A percentile compares a stretch with the other conserved stretches of the same genome.
These are phyloP conservation scores for Saguinus imperator DNA, from an alignment of 2,113 vertebrate species.

Conservation along the genomic window DNA sequence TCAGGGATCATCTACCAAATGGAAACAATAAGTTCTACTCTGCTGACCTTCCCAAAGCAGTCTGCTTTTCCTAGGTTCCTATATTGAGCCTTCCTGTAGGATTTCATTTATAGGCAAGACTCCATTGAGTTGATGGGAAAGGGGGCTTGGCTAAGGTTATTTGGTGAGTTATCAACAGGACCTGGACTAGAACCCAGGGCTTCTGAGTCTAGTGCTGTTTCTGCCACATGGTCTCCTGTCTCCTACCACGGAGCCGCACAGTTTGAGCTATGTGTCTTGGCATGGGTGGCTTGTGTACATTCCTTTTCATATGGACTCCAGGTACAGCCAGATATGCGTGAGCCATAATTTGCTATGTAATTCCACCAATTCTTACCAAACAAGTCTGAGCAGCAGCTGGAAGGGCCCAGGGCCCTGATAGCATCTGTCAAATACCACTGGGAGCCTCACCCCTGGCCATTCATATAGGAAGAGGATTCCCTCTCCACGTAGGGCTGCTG, in stretches of 20 bases:
- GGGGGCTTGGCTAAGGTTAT: background rate
- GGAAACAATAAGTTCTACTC: background rate
- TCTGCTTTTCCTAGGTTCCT: background rate
- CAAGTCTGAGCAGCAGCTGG: background rate
- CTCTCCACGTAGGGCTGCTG: background rate
- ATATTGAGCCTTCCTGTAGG: background rate
- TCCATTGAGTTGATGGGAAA: background rate
- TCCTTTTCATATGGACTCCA: background rate
- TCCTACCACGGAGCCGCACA: background rate
- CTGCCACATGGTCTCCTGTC: background rate
- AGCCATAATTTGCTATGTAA: background rate
- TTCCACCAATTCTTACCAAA: background rate
- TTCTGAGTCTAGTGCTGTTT: background rate
- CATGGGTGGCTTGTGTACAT: background rate
- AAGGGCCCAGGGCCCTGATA: background rate
- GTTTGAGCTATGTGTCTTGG: background rate
- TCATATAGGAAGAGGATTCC: background rate
- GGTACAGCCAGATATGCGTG: background rate
- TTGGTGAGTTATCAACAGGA: background rate
- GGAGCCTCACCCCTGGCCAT: background rate
- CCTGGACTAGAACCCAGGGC: background rate
- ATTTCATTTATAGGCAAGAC: constrained; percentile 5
- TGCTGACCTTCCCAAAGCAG: background rate
- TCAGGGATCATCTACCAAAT: background rate
- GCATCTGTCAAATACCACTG: background rate